Evolutionary conservation across 2,888 invertebrate species (phyloP).

Genomic region (Caenorhabditis sp.): DNA sequence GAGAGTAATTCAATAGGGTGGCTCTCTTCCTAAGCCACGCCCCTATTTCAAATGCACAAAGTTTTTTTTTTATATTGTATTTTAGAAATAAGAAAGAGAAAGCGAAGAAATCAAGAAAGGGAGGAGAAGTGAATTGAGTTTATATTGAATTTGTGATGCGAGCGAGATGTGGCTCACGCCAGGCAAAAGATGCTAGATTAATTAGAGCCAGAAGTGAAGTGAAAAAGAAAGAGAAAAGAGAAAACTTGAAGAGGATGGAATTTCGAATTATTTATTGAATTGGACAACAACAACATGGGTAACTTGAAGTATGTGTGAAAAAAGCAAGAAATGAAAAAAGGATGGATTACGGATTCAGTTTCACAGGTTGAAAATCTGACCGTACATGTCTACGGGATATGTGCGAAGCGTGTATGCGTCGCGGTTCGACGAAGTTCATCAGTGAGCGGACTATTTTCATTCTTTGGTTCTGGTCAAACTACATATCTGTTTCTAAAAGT

Average conservation of each 20-base stretch:
- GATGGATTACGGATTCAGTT: too few relatives aligned
- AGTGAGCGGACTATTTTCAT: too few relatives aligned
- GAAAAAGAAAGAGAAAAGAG: too few relatives aligned
- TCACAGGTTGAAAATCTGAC: too few relatives aligned
- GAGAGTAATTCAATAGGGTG: conserved; percentile 33
- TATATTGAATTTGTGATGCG: background rate
- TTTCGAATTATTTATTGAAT: background rate
- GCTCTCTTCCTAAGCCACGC: conserved; percentile 3
- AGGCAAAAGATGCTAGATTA: too few relatives aligned
- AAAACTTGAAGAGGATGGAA: background rate
- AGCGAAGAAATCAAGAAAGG: background rate
- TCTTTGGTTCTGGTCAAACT: too few relatives aligned
- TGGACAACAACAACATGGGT: background rate
- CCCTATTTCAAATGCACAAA: conserved; percentile 8
- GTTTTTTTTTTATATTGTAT: background rate
- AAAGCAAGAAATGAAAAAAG: background rate
- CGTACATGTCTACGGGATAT: too few relatives aligned
- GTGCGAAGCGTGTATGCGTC: too few relatives aligned
- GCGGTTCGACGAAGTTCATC: too few relatives aligned
- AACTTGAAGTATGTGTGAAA: background rate
- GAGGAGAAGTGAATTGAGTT: background rate
- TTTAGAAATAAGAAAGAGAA: background rate
- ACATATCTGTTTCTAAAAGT: too few relatives aligned
- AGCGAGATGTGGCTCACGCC: too few relatives aligned
- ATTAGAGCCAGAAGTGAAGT: too few relatives aligned